Evolutionary conservation across 2,888 invertebrate species (phyloP).

Genomic region (Deilephila elpenor): DNA sequence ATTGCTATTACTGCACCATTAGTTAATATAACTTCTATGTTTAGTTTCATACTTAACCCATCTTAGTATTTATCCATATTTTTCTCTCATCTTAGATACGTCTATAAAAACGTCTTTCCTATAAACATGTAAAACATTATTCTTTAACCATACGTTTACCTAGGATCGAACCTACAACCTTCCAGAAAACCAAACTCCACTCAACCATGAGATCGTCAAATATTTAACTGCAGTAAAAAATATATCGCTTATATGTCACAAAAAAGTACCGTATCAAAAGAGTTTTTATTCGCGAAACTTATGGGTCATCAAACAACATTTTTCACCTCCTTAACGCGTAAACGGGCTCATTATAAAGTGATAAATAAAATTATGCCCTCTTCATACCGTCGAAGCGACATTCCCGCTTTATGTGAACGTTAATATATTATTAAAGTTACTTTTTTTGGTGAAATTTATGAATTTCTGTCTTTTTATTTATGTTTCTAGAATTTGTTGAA

Average conservation of each 20-base stretch:
- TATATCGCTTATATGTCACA: neutral
- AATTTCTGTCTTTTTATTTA: neutral
- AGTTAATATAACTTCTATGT: too few species aligned
- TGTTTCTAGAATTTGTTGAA: neutral
- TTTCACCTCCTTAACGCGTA: slow-evolving; percentile 55
- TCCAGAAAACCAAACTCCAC: too few species aligned
- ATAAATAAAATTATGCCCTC: slow-evolving; percentile 81
- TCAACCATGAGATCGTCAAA: neutral
- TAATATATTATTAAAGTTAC: neutral
- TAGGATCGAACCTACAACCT: too few species aligned
- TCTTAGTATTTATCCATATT: too few species aligned
- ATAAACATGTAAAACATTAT: too few species aligned
- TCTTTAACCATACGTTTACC: too few species aligned
- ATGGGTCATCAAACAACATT: slow-evolving; percentile 31
- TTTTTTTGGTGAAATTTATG: neutral
- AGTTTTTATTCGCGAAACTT: slow-evolving; percentile 20
- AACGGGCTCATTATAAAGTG: slow-evolving; percentile 80
- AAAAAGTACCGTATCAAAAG: slow-evolving; percentile 26
- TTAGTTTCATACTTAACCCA: too few species aligned
- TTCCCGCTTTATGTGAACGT: slow-evolving; percentile 54
- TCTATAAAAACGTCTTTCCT: too few species aligned
- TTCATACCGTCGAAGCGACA: slow-evolving; percentile 71
- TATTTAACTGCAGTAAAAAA: neutral
- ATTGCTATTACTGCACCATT: too few species aligned
- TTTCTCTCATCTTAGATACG: too few species aligned